These are phyloP conservation scores for Erannis defoliaria DNA, from an alignment of 2,888 invertebrate genomes.

Conservation along the genomic window DNA sequence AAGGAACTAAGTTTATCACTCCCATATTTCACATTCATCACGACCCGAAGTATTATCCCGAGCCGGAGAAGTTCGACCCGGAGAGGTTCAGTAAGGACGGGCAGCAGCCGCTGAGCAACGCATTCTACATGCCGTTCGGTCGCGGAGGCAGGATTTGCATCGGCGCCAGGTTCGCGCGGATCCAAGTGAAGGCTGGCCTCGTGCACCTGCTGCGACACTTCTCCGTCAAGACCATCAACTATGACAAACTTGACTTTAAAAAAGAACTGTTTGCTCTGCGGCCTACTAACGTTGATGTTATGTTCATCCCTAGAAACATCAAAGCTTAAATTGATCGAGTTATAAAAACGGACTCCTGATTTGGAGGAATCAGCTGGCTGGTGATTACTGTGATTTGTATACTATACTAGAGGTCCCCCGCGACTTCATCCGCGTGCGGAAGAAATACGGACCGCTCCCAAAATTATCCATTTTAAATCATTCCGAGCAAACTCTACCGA, in stretches of 20 bases:
- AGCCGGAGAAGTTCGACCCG: conserved; percentile 70
- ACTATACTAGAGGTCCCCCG: too few species aligned
- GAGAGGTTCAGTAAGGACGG: conserved; percentile 50
- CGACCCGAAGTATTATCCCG: conserved; percentile 74
- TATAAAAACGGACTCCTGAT: too few species aligned
- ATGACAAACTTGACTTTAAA: conserved; percentile 14
- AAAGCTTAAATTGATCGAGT: not conserved
- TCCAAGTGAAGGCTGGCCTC: conserved; percentile 35
- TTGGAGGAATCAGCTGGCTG: too few species aligned
- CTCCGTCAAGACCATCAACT: conserved; percentile 21
- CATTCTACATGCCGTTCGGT: conserved; percentile 64
- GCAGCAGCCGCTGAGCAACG: conserved; percentile 29
- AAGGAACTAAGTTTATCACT: conserved; percentile 61
- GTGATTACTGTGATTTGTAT: too few species aligned
- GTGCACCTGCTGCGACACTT: conserved; percentile 31
- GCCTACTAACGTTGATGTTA: conserved; percentile 27
- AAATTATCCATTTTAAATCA: too few species aligned
- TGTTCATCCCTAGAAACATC: conserved; percentile 22
- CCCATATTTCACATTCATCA: conserved; percentile 70
- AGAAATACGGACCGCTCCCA: too few species aligned
- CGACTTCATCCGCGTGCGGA: too few species aligned
- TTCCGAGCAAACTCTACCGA: too few species aligned
- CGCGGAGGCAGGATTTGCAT: conserved; percentile 51
- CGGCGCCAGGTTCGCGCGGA: conserved; percentile 47
- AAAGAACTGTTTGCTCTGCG: conserved; percentile 29